Percentiles rank a stretch among this genome's conserved stretches.
Conservation (phyloP, 2,797 vertebrate genomes). For the Poeciliopsis presidionis region DNA sequence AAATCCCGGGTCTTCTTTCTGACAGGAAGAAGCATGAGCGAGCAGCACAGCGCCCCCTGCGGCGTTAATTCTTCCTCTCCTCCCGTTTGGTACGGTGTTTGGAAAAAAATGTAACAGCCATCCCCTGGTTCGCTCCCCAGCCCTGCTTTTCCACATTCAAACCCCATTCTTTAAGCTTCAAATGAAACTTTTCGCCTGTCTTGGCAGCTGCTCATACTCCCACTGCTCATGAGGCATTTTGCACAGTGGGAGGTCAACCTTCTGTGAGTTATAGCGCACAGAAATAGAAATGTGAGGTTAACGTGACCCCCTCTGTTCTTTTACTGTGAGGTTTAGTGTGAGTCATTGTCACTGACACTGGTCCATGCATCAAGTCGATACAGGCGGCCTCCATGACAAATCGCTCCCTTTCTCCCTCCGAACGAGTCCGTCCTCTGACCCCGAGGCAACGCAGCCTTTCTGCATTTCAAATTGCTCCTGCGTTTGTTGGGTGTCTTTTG, state of each 20-base stretch:
- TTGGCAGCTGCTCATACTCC: slow-evolving; percentile 1
- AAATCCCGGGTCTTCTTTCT: background rate
- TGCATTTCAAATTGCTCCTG: background rate
- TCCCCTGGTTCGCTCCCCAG: background rate
- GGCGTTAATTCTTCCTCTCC: background rate
- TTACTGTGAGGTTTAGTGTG: slow-evolving; percentile 15
- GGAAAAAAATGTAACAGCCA: background rate
- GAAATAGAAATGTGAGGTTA: slow-evolving; percentile 19
- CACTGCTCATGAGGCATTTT: background rate
- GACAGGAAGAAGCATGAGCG: background rate
- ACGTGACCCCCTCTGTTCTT: slow-evolving; percentile 12
- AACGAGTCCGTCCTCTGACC: background rate
- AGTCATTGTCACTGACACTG: slow-evolving; percentile 23
- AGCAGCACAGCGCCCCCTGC: background rate
- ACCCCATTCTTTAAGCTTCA: slow-evolving; percentile 1
- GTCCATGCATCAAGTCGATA: slow-evolving; percentile 10
- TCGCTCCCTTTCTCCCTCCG: background rate
- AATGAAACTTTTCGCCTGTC: background rate
- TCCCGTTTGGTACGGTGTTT: background rate
- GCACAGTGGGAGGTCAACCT: slow-evolving; percentile 1
- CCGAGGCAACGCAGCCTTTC: background rate
- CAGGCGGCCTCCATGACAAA: background rate
- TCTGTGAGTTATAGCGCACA: slow-evolving; percentile 3
- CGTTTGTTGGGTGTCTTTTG: background rate
- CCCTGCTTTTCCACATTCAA: background rate